A percentile compares a stretch with the other conserved stretches of the same genome.
Evolutionary conservation across 2,113 vertebrate genomes (phyloP).

Genomic region (Prietella phreatophila): DNA sequence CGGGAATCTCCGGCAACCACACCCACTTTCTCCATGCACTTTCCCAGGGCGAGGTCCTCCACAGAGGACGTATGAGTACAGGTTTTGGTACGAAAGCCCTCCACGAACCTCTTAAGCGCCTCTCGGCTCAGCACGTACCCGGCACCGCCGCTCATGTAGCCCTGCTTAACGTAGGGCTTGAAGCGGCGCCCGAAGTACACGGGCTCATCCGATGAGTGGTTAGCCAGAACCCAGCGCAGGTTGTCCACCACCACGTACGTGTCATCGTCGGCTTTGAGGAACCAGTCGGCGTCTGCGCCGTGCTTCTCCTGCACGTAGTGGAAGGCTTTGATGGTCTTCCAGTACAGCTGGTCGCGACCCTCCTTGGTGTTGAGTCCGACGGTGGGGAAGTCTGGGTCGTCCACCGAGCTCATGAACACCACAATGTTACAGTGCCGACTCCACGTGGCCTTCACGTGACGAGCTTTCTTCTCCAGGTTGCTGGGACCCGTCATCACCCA

Average conservation of each 20-base stretch:
- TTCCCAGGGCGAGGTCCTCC: slow-evolving; percentile 76
- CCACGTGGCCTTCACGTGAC: slow-evolving; percentile 73
- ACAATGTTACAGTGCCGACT: slow-evolving; percentile 71
- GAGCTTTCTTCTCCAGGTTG: slow-evolving; percentile 69
- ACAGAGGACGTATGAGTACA: slow-evolving; percentile 70
- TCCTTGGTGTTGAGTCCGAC: slow-evolving; percentile 72
- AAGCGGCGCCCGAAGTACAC: slow-evolving; percentile 77
- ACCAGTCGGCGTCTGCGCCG: slow-evolving; percentile 71
- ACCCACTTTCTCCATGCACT: slow-evolving; percentile 77
- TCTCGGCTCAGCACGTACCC: slow-evolving; percentile 77
- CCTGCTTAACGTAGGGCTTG: slow-evolving; percentile 74
- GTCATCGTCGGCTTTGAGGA: slow-evolving; percentile 78
- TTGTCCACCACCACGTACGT: slow-evolving; percentile 75
- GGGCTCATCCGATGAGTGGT: slow-evolving; percentile 65
- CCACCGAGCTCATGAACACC: slow-evolving; percentile 75
- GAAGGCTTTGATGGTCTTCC: slow-evolving; percentile 76
- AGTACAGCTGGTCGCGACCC: slow-evolving; percentile 75
- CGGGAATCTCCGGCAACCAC: slow-evolving; percentile 72
- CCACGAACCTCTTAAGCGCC: slow-evolving; percentile 67
- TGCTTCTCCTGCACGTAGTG: slow-evolving; percentile 75
- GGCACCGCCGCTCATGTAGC: slow-evolving; percentile 79
- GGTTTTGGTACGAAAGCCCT: slow-evolving; percentile 65
- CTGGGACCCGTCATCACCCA: slow-evolving; percentile 75
- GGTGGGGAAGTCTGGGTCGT: slow-evolving; percentile 65
- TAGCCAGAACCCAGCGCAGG: slow-evolving; percentile 73